Conservation (phyloP, 2,797 vertebrate species). For the Acipenser transmontanus region DNA sequence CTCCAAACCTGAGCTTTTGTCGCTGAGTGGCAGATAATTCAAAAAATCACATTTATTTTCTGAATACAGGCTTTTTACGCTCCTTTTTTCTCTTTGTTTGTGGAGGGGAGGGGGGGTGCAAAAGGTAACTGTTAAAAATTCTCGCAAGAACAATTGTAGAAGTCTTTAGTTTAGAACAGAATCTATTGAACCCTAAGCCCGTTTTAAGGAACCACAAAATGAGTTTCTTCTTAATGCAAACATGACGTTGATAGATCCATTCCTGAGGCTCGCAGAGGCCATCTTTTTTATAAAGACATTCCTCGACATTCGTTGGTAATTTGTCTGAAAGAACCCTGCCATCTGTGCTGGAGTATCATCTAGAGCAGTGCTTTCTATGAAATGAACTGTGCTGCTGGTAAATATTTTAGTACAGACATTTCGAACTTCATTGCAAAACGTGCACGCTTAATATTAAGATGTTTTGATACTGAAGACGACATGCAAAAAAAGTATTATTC, state of each 20-base stretch:
- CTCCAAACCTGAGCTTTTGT: conserved; percentile 50
- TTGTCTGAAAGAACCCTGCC: not conserved
- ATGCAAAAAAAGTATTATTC: no score
- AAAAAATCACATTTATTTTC: conserved; percentile 42
- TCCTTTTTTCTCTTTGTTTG: conserved; percentile 24
- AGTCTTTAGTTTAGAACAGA: not conserved
- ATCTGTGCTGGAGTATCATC: not conserved
- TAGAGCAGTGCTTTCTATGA: not conserved
- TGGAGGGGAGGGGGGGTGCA: not conserved
- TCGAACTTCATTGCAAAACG: no score
- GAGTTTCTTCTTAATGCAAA: not conserved
- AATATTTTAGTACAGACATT: no score
- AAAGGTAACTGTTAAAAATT: conserved; percentile 18
- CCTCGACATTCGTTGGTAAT: not conserved
- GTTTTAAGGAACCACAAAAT: not conserved
- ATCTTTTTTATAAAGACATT: conserved; percentile 2
- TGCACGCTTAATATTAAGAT: no score
- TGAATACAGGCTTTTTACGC: conserved; percentile 16
- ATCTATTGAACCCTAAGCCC: not conserved
- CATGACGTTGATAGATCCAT: not conserved
- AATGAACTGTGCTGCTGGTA: not conserved
- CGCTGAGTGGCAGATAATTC: conserved; percentile 32
- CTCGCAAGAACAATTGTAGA: not conserved
- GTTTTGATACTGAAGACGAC: no score
- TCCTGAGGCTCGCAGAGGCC: not conserved